These are phyloP conservation scores for Andrena fulva DNA, from an alignment of 2,888 invertebrate species.

Conservation along the genomic window DNA sequence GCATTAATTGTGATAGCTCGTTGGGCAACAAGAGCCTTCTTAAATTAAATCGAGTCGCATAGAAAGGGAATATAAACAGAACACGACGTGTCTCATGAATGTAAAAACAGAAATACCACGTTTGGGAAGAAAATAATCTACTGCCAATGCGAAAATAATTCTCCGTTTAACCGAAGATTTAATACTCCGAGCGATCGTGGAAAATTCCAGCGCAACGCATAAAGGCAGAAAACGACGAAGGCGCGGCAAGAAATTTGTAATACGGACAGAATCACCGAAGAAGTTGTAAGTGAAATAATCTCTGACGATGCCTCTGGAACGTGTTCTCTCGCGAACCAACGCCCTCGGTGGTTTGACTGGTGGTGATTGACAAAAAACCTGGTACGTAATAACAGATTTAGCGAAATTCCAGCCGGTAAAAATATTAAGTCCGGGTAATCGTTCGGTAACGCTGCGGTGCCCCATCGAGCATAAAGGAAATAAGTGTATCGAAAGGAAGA, in stretches of 20 bases:
- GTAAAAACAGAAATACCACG: no score
- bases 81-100: no score
- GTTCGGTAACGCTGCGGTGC: conserved; percentile 52
- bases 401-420: conserved; percentile 32
- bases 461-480: conserved; percentile 57
- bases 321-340: conserved; percentile 2
- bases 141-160: no score
- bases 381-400: conserved; percentile 20
- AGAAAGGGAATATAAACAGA: no score
- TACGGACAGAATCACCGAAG: not conserved
- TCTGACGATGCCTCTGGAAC: not conserved
- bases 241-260: not conserved
- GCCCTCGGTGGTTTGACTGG: conserved; percentile 8
- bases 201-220: not conserved
- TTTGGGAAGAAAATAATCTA: no score
- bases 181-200: no score
- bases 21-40: conserved; percentile 1
- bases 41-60: not conserved
- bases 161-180: no score
- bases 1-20: conserved; percentile 36
- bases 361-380: conserved; percentile 19
- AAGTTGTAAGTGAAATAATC: not conserved
- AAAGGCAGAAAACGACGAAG: conserved; percentile 8
- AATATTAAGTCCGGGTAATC: conserved; percentile 44
- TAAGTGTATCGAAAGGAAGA: conserved; percentile 48